Evolutionary conservation across 1,140 invertebrate species (phyloP), one percentile per base, ranked within the genome.

Genomic region (Zaprionus inermis): DNA sequence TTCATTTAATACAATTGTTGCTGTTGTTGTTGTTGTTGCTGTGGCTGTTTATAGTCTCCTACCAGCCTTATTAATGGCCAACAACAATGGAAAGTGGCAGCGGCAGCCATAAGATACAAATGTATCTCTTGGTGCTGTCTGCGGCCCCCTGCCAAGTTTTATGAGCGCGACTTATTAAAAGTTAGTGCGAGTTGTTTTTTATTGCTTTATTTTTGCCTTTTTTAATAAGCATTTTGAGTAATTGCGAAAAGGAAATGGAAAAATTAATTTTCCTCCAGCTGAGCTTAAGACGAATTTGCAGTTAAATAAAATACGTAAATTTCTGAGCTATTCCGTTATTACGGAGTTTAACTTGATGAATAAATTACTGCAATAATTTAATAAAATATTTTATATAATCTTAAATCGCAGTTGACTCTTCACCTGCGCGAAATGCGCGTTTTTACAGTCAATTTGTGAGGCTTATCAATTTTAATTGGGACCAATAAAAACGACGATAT

Each of bases 1-100:
- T 59, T 74, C 79, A 83, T 88, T 88, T 84, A 89, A 88, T 89
- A 78, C 80, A 84, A 89, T 89, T 89, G 84, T 74, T 79, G 51
- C n/a, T 52, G 16, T 68, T 55, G 16, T 54, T 54, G 34, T 59
- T 54, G 44, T 59, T 36, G 55, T 55, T 44, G 57, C 38, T 44
- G 34, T 61, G 54, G 10, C 24, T 44, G 61, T 73, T 41, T 69
- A 61, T 60, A 36, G 44, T 54, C 49, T 36, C 49, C 36, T 63
- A 64, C 71, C 54, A 57, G 80, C 49, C 74, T 89, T 89, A 83
- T 89, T 83, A 88, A 88, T 89, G 78, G 79, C 78, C 84, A 78
- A 81, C 68, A 81, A 66, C 71, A 81, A 80, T 71, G 64, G 66
- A 54, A 46, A 60, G 49, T 57, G 54, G 36, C 22, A n/a, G 49